Evolutionary conservation across 1,140 invertebrate species (phyloP), one percentile per base, ranked within the genome.

Genomic region (Nasonia longicornis): DNA sequence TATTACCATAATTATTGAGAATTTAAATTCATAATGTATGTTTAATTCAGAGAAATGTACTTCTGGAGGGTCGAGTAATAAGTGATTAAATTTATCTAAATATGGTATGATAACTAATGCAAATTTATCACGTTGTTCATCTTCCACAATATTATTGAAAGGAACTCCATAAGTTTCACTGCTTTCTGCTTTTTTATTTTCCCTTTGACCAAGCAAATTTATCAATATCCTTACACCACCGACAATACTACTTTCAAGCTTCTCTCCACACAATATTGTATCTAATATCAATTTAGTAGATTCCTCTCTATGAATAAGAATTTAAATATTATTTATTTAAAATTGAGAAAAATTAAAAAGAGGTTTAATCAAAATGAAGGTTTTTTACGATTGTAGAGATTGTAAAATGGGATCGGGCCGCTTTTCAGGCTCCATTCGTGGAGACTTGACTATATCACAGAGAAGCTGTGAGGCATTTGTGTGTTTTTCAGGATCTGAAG

Each of bases 391-490:
- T 92, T 96, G 94, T 84, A 96, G 89, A 79, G 93, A 92, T 84
- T 92, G 91, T 79, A 96, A 90, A 81, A 96, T 92, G 52, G 94
- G 93, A 91, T 95, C 93, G 77, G 92, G 91, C 86, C 93, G 85
- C 91, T 92, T 86, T 91, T 91, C 86, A 93, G 92, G 87, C 93
- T 93, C 83, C 96, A 94, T 86, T 35, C 95, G 91, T 64, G 93
- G 93, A 83, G 93, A 92, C 83, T 92, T 92, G 85, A 96, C 93
- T 87, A 96, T 94, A 93, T 97, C 96, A 93, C 94, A 95, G 84
- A 97, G 92, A 87, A 96, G 93, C 90, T 96, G 94, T 85, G 96
- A 93, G 87, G 95, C 95, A 92, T 97, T 97, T 85, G 92, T 92
- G 89, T 97, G 96, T 87, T 94, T 94, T 85, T 94, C 93, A 86